These are phyloP conservation scores for Sciaenops ocellatus DNA, from an alignment of 2,797 vertebrate genomes.

Conservation along the genomic window DNA sequence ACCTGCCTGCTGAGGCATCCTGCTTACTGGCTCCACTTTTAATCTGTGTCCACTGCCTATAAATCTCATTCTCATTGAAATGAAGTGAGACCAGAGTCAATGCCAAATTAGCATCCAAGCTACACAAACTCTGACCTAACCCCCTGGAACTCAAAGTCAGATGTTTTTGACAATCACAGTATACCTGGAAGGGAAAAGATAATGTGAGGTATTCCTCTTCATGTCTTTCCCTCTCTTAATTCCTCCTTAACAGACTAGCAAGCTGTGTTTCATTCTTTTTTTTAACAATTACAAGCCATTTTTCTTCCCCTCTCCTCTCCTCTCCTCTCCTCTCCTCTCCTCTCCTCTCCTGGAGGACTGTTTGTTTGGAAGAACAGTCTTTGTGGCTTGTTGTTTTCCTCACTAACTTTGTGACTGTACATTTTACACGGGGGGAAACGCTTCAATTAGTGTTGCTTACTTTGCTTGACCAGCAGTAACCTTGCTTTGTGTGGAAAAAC, in stretches of 20 bases:
- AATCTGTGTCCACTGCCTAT: background rate
- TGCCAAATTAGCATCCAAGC: background rate
- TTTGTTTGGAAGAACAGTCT: constrained; percentile 9
- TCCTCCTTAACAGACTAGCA: background rate
- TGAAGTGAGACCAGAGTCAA: background rate
- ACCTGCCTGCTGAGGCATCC: background rate
- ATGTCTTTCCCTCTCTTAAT: background rate
- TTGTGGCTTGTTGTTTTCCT: constrained; percentile 43
- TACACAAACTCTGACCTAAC: background rate
- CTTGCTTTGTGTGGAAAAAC: constrained; percentile 37
- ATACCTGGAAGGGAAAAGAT: background rate
- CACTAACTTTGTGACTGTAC: constrained; percentile 50
- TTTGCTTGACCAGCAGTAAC: constrained; percentile 36
- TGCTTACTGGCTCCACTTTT: background rate
- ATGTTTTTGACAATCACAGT: background rate
- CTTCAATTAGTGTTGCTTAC: constrained; percentile 48
- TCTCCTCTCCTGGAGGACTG: background rate
- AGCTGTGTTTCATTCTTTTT: background rate
- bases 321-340: background rate
- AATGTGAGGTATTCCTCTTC: background rate
- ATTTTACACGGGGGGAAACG: constrained; percentile 27
- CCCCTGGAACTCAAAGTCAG: background rate
- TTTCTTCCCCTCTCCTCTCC: background rate
- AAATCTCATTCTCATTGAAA: background rate
- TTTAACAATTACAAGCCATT: background rate